These are phyloP conservation scores for Rhynchomys soricoides DNA, from an alignment of 2,113 vertebrate genomes.

Conservation along the genomic window DNA sequence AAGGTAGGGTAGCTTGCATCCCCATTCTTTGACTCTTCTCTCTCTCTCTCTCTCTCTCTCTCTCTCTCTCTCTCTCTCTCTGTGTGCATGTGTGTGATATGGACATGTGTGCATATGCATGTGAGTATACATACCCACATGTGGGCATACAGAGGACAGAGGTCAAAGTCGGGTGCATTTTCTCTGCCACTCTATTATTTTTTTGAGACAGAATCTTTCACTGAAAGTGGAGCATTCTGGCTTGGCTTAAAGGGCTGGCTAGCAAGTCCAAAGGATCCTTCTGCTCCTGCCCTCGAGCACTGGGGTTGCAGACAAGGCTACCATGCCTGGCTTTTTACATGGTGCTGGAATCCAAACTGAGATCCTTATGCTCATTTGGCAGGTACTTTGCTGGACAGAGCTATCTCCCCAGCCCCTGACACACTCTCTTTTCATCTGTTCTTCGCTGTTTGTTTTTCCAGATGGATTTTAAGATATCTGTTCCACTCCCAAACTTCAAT, in stretches of 20 bases:
- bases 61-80: neutral
- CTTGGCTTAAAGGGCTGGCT: neutral
- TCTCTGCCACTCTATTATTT: neutral
- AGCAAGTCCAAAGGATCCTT: neutral
- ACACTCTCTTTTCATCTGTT: neutral
- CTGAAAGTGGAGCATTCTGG: neutral
- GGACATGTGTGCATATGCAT: neutral
- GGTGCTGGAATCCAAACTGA: neutral
- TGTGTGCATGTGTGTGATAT: too few relatives aligned
- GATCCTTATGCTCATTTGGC: neutral
- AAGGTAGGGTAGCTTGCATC: neutral
- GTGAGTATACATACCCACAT: neutral
- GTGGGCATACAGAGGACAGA: neutral
- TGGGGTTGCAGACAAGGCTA: neutral
- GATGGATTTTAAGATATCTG: slow-evolving; percentile 42
- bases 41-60: neutral
- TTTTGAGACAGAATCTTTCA: neutral
- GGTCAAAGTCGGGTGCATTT: neutral
- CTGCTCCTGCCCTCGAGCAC: neutral
- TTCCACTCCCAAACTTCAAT: neutral
- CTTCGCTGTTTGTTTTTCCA: neutral
- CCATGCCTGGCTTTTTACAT: neutral
- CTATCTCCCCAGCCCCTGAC: neutral
- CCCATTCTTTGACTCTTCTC: neutral
- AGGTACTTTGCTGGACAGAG: neutral